Evolutionary conservation across 2,113 vertebrate species (phyloP).

Genomic region (Nestor notabilis): DNA sequence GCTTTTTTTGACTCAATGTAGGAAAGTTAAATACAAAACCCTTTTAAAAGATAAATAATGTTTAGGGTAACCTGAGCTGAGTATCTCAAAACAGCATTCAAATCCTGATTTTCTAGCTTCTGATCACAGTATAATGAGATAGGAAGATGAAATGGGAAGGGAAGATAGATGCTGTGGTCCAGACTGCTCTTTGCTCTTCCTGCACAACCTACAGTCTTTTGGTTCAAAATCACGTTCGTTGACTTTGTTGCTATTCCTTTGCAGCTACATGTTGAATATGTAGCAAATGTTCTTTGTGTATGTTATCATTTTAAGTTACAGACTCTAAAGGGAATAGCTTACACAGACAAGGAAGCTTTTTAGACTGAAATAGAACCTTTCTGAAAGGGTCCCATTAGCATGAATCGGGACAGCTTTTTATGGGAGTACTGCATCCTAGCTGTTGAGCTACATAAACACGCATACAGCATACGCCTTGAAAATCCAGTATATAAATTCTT

Average conservation of each 20-base stretch:
- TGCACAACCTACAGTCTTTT: background rate
- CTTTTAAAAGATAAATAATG: background rate
- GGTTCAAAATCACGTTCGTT: background rate
- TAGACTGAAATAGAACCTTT: background rate
- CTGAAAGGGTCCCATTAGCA: background rate
- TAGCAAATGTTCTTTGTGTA: background rate
- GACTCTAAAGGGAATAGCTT: background rate
- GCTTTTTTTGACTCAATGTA: background rate
- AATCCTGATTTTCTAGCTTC: background rate
- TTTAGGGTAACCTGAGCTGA: background rate
- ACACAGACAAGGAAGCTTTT: background rate
- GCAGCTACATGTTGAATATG: background rate
- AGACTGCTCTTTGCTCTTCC: background rate
- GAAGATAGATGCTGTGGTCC: background rate
- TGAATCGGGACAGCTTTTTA: background rate
- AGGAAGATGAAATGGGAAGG: background rate
- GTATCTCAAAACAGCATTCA: background rate
- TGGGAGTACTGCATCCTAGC: background rate
- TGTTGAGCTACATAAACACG: background rate
- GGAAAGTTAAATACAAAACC: background rate
- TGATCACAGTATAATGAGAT: background rate
- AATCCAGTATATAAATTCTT: background rate
- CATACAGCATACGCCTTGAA: background rate
- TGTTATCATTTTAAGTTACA: background rate
- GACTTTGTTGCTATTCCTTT: background rate